A percentile compares a stretch with the other conserved stretches of the same genome.
Evolutionary conservation across 2,113 vertebrate species (phyloP).

Genomic region (Geococcyx californianus): DNA sequence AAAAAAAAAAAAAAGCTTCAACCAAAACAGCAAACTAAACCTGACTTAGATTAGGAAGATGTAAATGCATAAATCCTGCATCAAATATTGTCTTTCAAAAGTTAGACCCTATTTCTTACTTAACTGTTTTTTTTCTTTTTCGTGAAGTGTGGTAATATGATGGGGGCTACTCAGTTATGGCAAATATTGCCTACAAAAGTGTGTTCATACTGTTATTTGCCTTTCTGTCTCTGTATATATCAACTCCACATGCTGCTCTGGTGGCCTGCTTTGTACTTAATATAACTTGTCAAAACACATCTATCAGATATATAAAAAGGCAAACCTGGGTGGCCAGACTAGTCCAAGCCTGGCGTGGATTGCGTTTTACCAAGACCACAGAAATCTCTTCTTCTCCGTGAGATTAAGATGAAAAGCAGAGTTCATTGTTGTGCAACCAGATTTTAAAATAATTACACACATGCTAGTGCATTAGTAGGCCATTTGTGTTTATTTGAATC

Average conservation of each 20-base stretch:
- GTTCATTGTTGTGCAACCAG: constrained; percentile 69
- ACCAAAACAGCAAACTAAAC: background rate
- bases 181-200: constrained; percentile 64
- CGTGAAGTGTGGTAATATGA: constrained; percentile 48
- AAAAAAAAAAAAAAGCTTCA: background rate
- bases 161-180: constrained; percentile 40
- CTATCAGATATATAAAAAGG: constrained; percentile 76
- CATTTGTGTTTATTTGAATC: constrained; percentile 70
- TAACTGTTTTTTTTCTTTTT: background rate
- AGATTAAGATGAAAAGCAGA: constrained; percentile 66
- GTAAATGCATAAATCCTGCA: constrained; percentile 25
- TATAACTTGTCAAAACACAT: constrained; percentile 86
- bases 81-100: constrained; percentile 15
- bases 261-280: constrained; percentile 83
- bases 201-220: constrained; percentile 71
- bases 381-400: constrained; percentile 33
- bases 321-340: constrained; percentile 78
- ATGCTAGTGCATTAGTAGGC: constrained; percentile 44
- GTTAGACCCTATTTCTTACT: background rate
- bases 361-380: constrained; percentile 67
- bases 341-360: constrained; percentile 61
- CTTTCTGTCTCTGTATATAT: constrained; percentile 75
- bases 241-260: constrained; percentile 80
- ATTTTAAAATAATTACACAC: constrained; percentile 72
- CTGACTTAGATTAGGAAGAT: background rate